These are phyloP conservation scores for Hepsetus odoe DNA, from an alignment of 2,113 vertebrate genomes.

Conservation along the genomic window DNA sequence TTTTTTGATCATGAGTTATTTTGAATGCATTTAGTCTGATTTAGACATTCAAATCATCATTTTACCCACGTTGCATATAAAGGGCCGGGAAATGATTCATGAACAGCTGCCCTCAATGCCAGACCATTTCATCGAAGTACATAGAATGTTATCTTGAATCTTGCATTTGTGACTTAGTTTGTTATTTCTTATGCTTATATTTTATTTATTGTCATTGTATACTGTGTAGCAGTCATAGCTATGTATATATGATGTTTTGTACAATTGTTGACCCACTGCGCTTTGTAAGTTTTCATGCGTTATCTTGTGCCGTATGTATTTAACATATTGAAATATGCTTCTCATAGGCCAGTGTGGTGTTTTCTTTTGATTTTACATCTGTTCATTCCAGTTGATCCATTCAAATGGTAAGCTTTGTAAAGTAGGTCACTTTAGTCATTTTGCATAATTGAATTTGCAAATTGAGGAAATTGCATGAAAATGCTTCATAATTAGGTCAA, in stretches of 20 bases:
- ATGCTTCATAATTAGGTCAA: neutral
- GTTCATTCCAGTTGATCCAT: neutral
- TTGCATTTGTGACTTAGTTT: conserved; percentile 1
- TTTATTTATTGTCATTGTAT: conserved; percentile 44
- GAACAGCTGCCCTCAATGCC: neutral
- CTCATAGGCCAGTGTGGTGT: neutral
- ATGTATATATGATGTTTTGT: conserved; percentile 51
- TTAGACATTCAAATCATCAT: neutral
- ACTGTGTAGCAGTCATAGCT: conserved; percentile 9
- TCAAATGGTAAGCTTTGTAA: neutral
- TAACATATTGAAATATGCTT: conserved; percentile 24
- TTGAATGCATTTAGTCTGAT: neutral
- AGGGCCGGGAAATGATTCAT: neutral
- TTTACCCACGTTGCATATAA: neutral
- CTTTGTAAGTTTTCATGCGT: conserved; percentile 11
- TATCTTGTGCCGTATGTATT: conserved; percentile 25
- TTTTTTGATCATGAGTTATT: too few relatives aligned
- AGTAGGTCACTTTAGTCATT: neutral
- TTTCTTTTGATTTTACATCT: neutral
- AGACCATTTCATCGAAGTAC: neutral
- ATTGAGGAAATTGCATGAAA: neutral
- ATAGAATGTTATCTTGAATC: neutral
- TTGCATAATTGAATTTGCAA: neutral
- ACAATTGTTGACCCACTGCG: conserved; percentile 31
- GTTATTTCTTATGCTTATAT: conserved; percentile 2